Conservation (phyloP, 2,888 invertebrate species). For the Rotaria magnacalcarata region DNA sequence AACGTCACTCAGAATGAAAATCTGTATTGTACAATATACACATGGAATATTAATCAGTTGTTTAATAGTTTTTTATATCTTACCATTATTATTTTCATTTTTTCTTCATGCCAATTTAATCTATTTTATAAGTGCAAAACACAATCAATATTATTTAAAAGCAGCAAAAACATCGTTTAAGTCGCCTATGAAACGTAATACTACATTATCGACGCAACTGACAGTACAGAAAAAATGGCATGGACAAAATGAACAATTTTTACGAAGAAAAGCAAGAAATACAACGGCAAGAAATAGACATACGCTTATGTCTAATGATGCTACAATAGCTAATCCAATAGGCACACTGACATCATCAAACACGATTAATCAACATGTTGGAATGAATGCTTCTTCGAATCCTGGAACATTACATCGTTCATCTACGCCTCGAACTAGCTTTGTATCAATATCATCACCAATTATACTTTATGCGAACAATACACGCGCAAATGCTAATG, state of each 20-base stretch:
- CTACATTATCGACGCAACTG: neutral
- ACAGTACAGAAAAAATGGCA: neutral
- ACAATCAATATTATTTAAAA: neutral
- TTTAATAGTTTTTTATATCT: constrained; percentile 5
- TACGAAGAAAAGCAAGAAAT: neutral
- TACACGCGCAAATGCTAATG: neutral
- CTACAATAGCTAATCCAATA: neutral
- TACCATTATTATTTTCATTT: constrained; percentile 2
- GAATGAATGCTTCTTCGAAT: neutral
- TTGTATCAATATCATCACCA: neutral
- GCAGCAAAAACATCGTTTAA: neutral
- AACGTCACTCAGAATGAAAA: neutral
- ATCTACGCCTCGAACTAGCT: neutral
- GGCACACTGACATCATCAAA: neutral
- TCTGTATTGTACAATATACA: constrained; percentile 9
- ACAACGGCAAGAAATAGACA: neutral
- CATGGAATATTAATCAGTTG: neutral
- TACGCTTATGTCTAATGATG: neutral
- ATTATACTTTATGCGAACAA: neutral
- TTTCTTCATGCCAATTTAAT: constrained; percentile 9
- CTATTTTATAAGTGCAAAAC: neutral
- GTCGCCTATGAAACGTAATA: neutral
- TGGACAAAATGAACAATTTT: neutral
- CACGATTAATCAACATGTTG: neutral
- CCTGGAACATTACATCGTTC: neutral